phyloP scores from a whole-genome alignment of 2,888 invertebrate genomes.

The Lithophane socia region DNA sequence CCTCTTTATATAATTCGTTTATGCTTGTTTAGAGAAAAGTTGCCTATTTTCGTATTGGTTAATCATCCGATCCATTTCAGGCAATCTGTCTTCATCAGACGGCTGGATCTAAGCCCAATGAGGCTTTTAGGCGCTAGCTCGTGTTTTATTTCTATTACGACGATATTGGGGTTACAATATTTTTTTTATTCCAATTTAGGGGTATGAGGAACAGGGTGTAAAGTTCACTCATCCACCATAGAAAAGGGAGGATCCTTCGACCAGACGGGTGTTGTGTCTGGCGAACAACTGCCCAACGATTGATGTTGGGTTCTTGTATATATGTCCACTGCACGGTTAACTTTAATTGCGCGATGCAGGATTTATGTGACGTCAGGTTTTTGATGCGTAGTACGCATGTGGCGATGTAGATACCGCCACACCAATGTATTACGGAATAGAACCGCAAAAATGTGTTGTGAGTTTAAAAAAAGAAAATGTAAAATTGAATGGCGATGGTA shows the following conservation, averaged over 20 bases:
- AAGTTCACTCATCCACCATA: too few relatives aligned
- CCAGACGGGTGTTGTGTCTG: too few relatives aligned
- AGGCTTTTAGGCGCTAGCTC: slow-evolving; percentile 42
- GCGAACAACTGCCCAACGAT: too few relatives aligned
- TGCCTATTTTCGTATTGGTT: slow-evolving; percentile 35
- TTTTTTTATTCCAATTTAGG: background rate
- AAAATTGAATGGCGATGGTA: background rate
- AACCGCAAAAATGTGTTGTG: background rate
- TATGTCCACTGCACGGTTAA: too few relatives aligned
- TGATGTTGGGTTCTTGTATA: too few relatives aligned
- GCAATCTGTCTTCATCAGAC: slow-evolving; percentile 56
- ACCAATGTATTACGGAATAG: background rate
- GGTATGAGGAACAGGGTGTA: too few relatives aligned
- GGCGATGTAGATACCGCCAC: too few relatives aligned
- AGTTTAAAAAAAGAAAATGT: background rate
- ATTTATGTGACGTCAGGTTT: too few relatives aligned
- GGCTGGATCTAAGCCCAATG: slow-evolving; percentile 44
- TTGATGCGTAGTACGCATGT: too few relatives aligned
- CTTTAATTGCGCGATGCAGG: too few relatives aligned
- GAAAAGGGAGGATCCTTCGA: too few relatives aligned
- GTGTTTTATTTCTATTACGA: slow-evolving; percentile 32
- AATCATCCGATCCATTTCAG: slow-evolving; percentile 57
- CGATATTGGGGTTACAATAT: slow-evolving; percentile 17
- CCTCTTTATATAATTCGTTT: slow-evolving; percentile 45
- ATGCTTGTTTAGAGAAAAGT: slow-evolving; percentile 44